Evolutionary conservation across 2,113 vertebrate genomes (phyloP).

Genomic region (Gopherus flavomarginatus): DNA sequence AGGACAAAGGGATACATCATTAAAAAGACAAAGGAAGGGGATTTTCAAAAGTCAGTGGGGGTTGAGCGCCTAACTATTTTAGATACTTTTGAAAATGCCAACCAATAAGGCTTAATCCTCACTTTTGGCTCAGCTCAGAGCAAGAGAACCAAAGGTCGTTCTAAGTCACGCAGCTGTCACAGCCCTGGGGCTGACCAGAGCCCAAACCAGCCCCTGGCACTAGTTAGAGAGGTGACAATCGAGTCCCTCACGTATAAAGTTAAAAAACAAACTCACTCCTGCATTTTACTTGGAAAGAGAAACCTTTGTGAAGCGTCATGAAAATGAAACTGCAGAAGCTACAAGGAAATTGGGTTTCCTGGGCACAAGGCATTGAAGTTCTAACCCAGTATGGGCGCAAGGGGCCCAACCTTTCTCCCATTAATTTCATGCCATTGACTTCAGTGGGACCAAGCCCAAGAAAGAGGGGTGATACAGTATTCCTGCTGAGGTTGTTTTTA

Average conservation of each 20-base stretch:
- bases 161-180: neutral
- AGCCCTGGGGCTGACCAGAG: neutral
- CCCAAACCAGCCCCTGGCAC: neutral
- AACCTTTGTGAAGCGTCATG: constrained; percentile 11
- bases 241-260: neutral
- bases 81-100: neutral
- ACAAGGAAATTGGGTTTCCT: constrained; percentile 53
- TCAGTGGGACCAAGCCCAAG: constrained; percentile 37
- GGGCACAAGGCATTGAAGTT: constrained; percentile 58
- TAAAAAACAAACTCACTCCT: neutral
- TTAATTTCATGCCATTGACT: constrained; percentile 63
- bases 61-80: neutral
- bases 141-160: neutral
- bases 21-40: neutral
- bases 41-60: neutral
- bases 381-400: neutral
- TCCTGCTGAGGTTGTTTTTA: constrained; percentile 60
- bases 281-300: neutral
- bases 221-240: constrained; percentile 14
- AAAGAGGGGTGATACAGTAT: constrained; percentile 17
- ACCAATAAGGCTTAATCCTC: neutral
- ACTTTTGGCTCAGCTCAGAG: neutral
- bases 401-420: constrained; percentile 18
- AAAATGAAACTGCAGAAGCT: constrained; percentile 17
- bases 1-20: accelerated